phyloP scores from a whole-genome alignment of 2,888 invertebrate genomes.

The Craniophora ligustri region DNA sequence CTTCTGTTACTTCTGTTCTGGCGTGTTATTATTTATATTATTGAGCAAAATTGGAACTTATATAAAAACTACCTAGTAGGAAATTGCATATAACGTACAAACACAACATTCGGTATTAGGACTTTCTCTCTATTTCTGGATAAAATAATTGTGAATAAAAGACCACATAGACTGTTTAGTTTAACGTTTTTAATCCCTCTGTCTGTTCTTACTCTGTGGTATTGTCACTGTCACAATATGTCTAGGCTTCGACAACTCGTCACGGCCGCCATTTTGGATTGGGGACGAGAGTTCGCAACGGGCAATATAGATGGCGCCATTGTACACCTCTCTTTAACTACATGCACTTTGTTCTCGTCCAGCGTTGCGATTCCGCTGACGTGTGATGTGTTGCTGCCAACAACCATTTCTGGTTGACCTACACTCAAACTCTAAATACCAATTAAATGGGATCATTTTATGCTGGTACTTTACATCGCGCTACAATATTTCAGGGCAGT shows the following conservation, averaged over 20 bases:
- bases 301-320: constrained; percentile 80
- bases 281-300: constrained; percentile 52
- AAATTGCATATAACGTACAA: too few relatives aligned
- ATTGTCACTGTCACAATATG: constrained; percentile 59
- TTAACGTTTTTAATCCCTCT: constrained; percentile 14
- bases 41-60: too few relatives aligned
- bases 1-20: too few relatives aligned
- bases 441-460: constrained; percentile 59
- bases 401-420: constrained; percentile 64
- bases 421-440: constrained; percentile 3
- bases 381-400: constrained; percentile 77
- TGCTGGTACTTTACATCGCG: constrained; percentile 61
- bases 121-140: too few relatives aligned
- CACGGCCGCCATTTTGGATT: constrained; percentile 68
- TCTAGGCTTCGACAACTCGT: constrained; percentile 61
- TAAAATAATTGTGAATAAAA: too few relatives aligned
- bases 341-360: constrained; percentile 81
- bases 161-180: too few relatives aligned
- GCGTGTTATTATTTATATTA: too few relatives aligned
- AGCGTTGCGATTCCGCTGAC: constrained; percentile 79
- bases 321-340: constrained; percentile 76
- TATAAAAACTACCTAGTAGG: too few relatives aligned
- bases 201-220: constrained; percentile 30
- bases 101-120: too few relatives aligned
- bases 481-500: constrained; percentile 54